Evolutionary conservation across 2,113 vertebrate genomes (phyloP).

Genomic region (Neolamprologus kungweensis): DNA sequence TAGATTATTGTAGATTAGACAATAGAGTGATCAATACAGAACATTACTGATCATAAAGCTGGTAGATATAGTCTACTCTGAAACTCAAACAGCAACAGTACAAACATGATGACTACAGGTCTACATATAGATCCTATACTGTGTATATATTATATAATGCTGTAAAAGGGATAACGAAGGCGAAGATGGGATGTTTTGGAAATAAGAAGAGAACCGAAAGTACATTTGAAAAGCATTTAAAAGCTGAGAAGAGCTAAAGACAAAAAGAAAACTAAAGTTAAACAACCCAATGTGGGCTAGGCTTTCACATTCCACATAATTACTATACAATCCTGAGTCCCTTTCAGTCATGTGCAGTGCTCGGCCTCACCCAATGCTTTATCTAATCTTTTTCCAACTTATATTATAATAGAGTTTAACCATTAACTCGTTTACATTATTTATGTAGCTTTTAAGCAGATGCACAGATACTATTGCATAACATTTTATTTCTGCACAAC

Average conservation of each 20-base stretch:
- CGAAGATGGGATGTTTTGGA: accelerated
- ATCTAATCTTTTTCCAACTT: background rate
- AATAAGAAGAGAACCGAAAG: background rate
- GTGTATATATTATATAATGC: background rate
- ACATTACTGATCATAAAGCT: background rate
- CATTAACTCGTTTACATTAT: background rate
- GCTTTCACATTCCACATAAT: background rate
- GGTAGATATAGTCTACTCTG: background rate
- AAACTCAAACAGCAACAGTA: background rate
- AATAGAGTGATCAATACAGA: background rate
- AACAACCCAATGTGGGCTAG: background rate
- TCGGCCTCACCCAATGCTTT: background rate
- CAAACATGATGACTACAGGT: background rate
- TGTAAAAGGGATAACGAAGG: background rate
- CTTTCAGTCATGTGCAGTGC: background rate
- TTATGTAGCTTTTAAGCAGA: background rate
- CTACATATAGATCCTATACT: background rate
- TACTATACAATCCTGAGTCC: background rate
- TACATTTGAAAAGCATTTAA: background rate
- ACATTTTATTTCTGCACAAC: background rate
- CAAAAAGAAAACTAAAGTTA: background rate
- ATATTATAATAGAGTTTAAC: background rate
- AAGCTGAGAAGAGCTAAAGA: background rate
- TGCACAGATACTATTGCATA: background rate
- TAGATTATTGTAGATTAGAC: background rate